phyloP scores from a whole-genome alignment of 1,140 invertebrate species.

The Achroia grisella region DNA sequence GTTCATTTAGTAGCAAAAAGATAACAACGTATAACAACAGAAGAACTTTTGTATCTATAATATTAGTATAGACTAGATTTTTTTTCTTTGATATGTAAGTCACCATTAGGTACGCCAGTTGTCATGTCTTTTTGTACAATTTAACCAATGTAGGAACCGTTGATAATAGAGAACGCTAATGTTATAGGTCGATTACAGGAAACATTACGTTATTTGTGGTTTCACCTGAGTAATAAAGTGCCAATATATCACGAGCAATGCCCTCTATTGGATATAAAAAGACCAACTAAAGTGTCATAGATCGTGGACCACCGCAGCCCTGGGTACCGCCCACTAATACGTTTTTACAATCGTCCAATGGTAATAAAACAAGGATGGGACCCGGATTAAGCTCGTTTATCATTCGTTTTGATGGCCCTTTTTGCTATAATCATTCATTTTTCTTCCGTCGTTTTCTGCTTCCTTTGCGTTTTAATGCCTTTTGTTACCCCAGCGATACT shows the following conservation, averaged over 20 bases:
- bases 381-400: constrained; percentile 69
- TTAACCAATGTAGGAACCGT: too few species aligned
- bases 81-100: too few species aligned
- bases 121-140: too few species aligned
- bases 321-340: constrained; percentile 51
- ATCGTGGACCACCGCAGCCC: constrained; percentile 19
- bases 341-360: constrained; percentile 67
- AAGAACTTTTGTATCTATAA: too few species aligned
- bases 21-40: too few species aligned
- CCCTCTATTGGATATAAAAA: constrained; percentile 42
- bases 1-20: too few species aligned
- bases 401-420: constrained; percentile 71
- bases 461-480: constrained; percentile 61
- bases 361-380: constrained; percentile 70
- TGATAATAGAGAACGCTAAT: too few species aligned
- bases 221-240: constrained; percentile 32
- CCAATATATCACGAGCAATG: constrained; percentile 42
- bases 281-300: constrained; percentile 47
- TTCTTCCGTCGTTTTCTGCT: constrained; percentile 66
- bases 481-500: constrained; percentile 35
- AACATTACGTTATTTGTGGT: constrained; percentile 1
- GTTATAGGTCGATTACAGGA: too few species aligned
- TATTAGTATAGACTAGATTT: too few species aligned
- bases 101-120: too few species aligned
- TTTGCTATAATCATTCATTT: constrained; percentile 73